Conservation (phyloP, 92 coral and sea anemone genomes). For the Chrysogorgia sp. region DNA sequence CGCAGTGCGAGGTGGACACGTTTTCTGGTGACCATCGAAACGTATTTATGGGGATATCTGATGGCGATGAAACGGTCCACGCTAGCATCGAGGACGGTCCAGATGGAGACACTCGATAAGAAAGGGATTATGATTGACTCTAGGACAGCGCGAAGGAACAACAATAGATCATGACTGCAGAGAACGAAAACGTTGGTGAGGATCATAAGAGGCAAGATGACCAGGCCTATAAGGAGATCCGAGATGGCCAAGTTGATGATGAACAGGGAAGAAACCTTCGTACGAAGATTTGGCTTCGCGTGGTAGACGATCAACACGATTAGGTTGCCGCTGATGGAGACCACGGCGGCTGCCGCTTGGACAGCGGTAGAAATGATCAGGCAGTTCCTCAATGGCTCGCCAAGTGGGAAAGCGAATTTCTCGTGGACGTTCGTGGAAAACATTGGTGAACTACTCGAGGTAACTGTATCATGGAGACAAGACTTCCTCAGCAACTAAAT, state of each 20-base stretch:
- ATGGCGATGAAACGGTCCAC: conserved; percentile 8
- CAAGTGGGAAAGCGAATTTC: conserved; percentile 16
- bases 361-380: background rate
- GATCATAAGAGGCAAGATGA: conserved; percentile 10
- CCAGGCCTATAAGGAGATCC: background rate
- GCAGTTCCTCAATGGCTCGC: background rate
- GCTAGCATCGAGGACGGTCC: conserved; percentile 10
- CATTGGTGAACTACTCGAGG: background rate
- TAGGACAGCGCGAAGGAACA: conserved; percentile 13
- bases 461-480: too few relatives aligned
- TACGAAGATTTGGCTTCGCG: background rate
- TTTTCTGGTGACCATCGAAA: background rate
- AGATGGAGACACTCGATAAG: conserved; percentile 7
- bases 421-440: conserved; percentile 14
- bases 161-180: background rate
- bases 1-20: background rate
- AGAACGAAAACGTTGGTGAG: conserved; percentile 1
- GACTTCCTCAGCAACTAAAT: too few relatives aligned
- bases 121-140: background rate
- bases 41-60: background rate
- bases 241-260: conserved; percentile 10
- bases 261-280: background rate
- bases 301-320: conserved; percentile 3
- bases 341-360: background rate
- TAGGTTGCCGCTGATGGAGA: conserved; percentile 10